Base-by-base conservation (phyloP, 2,113 vertebrate genomes). In the Romanogobio albipinnatus region DNA sequence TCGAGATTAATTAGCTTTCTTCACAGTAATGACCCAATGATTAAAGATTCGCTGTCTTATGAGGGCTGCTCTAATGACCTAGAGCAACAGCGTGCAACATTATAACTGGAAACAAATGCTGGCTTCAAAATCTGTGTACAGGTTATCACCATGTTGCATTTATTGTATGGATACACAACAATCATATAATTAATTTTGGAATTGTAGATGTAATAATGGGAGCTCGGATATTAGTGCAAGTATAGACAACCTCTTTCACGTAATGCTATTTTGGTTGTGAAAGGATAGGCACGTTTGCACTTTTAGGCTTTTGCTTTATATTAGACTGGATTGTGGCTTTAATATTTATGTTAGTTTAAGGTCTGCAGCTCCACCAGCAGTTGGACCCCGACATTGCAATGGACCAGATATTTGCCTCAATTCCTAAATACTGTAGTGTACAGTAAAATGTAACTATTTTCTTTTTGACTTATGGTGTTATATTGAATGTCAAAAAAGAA, bases 351-450 rank as follows among this genome's bases (percentile, higher is more conserved):
- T 19, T 71, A 78, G 80, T 85, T 87, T n/a, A 93, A 90, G 90
- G 92, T 91, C 92, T 91, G 90, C 86, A 94, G 94, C 93, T 93
- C 94, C 94, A 93, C 93, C 94, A 90, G 84, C 93, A 94, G 94
- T 51, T 86, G 59, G 85, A 89, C 87, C 11, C 4, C 56, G 82
- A 79, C 88, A 94, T 88, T 93, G 91, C 94, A 94, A 56, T 53
- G 14, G 86, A 83, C 47, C 64, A 83, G 61, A 85, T 61, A 87
- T 66, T 56, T 56, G 74, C 47, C 66, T n/a, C 3, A 24, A 70
- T 22, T 51, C 47, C 14, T 2, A 43, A 59, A 66, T 59, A 86
- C 33, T 83, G 64, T 53, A 49, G 45, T 19, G 51, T 11, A 70
- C 36, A 47, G 53, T 81, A 81, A 47, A 68, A 76, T 74, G 2